Conservation (phyloP, 2,888 invertebrate species). For the Shargacucullia verbasci region DNA sequence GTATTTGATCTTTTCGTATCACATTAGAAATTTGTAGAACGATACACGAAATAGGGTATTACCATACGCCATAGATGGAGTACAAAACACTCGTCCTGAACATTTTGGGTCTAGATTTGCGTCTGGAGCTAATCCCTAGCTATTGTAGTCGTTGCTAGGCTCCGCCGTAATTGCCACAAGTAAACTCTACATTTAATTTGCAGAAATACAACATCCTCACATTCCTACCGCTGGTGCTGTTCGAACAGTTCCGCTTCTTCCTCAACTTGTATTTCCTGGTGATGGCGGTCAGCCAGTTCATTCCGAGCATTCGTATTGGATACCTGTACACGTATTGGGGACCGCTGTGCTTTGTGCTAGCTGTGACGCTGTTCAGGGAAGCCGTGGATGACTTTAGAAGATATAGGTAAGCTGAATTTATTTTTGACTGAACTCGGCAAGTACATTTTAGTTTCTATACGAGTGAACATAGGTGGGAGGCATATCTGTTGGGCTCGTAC, state of each 20-base stretch:
- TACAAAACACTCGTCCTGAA: too few relatives aligned
- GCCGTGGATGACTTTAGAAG: conserved; percentile 98
- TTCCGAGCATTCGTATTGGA: conserved; percentile 98
- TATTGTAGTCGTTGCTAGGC: not conserved
- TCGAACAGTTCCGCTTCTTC: conserved; percentile 99
- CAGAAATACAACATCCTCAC: conserved; percentile 98
- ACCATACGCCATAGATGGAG: too few relatives aligned
- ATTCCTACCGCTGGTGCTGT: conserved; percentile 97
- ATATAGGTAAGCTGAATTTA: conserved; percentile 84
- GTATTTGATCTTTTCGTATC: too few relatives aligned
- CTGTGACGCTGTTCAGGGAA: conserved; percentile 98
- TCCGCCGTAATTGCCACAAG: not conserved
- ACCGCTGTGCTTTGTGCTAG: conserved; percentile 98
- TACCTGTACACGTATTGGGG: conserved; percentile 99
- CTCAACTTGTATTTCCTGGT: conserved; percentile 99
- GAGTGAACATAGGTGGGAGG: too few relatives aligned
- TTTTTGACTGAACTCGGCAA: too few relatives aligned
- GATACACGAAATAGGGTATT: too few relatives aligned
- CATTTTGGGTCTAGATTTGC: too few relatives aligned
- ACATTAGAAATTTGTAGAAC: too few relatives aligned
- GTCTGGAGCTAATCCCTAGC: too few relatives aligned
- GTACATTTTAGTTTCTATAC: too few relatives aligned
- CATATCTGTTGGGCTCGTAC: too few relatives aligned
- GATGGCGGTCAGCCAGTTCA: conserved; percentile 99
- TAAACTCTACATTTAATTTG: conserved; percentile 49